These are phyloP conservation scores for Cygnus olor DNA, from an alignment of 2,797 vertebrate genomes.

Conservation along the genomic window DNA sequence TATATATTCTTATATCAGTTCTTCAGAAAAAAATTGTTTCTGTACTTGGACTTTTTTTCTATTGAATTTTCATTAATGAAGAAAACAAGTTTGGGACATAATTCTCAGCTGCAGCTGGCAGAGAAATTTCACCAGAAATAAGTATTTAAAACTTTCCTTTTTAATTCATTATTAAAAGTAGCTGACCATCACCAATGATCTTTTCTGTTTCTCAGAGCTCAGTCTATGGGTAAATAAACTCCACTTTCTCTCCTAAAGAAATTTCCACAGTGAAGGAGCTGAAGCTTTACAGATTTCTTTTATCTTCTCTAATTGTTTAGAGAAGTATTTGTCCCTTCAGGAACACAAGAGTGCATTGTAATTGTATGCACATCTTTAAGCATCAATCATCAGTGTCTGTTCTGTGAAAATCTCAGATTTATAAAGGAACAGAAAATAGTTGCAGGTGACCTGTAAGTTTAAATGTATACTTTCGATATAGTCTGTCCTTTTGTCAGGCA, in stretches of 20 bases:
- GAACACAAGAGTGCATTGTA: not conserved
- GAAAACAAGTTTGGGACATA: not conserved
- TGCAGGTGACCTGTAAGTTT: not conserved
- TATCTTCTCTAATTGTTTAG: conserved; percentile 5
- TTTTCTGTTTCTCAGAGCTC: not conserved
- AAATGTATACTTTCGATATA: not conserved
- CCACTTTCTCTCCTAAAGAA: not conserved
- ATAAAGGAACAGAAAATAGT: not conserved
- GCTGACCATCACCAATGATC: not conserved
- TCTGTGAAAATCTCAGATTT: not conserved
- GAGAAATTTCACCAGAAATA: not conserved
- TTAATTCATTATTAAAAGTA: not conserved
- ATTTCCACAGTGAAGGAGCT: not conserved
- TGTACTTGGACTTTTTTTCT: not conserved
- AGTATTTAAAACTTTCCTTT: not conserved
- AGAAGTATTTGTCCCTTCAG: not conserved
- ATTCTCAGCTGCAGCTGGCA: not conserved
- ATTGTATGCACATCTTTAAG: not conserved
- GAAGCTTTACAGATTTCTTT: not conserved
- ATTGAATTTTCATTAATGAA: not conserved
- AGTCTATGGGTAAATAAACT: not conserved
- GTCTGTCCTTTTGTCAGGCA: not conserved
- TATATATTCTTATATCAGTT: not conserved
- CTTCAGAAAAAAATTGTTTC: not conserved
- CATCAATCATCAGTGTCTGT: not conserved